Base-by-base conservation (phyloP, 2,113 vertebrate species). In the Monopterus albus region DNA sequence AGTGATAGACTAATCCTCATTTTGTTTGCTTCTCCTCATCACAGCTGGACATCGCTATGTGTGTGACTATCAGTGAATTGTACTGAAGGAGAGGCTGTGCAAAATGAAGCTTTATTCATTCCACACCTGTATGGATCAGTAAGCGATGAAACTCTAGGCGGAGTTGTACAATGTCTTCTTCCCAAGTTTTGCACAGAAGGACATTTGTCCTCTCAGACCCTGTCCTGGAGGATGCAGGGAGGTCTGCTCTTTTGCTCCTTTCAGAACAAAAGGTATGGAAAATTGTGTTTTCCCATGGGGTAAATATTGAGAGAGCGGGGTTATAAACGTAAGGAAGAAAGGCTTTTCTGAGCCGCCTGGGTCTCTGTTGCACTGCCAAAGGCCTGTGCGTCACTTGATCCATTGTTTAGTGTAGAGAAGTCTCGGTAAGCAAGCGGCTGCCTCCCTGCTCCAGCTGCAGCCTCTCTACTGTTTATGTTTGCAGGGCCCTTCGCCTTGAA, bases 271-370 rank as follows among this genome's bases (percentile, higher is more conserved):
- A 85, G 70, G 63, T 78, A 80, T 68, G 86, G 84, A 91, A 91
- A 90, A 76, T 64, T 65, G 65, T 77, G 82, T 86, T 86, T 86
- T 77, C 75, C 78, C 64, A 43, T 81, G 71, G 72, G 73, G 79
- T 92, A 94, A 94, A 94, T 92, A 93, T 94, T 93, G 89, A 92
- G 82, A 85, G 75, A 83, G 76, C 58, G 35, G 63, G 84, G 79
- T 85, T 72, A 79, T 87, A 87, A 91, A 88, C 85, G 80, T 85
- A 70, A 40, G 52, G 75, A 86, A 84, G 81, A 85, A 81, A 82
- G 82, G 65, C 64, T 71, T 78, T 82, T 67, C 66, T 57, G 77
- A 79, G 68, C 75, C 43, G 78, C 68, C 72, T 6, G 75, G 17
- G 45, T 68, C 84, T 93, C 84, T 91, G 87, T 93, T 90, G 89